These are phyloP conservation scores for Philereme vetulata DNA, from an alignment of 2,888 invertebrate genomes.

Conservation along the genomic window DNA sequence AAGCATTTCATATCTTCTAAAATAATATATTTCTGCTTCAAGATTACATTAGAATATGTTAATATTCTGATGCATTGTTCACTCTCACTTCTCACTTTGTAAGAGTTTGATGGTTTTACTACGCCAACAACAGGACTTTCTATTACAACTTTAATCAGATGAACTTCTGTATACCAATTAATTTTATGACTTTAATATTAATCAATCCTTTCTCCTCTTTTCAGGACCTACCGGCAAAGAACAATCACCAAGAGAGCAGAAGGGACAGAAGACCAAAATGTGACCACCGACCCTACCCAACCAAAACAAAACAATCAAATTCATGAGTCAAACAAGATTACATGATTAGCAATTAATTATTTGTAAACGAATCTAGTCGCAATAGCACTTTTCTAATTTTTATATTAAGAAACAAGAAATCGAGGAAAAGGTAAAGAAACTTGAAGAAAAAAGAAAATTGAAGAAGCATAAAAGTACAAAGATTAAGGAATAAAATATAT, in stretches of 20 bases:
- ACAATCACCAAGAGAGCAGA: slow-evolving; percentile 45
- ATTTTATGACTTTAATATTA: background rate
- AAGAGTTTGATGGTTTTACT: background rate
- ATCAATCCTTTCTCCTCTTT: slow-evolving; percentile 44
- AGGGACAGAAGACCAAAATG: slow-evolving; percentile 62
- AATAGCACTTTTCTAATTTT: slow-evolving; percentile 77
- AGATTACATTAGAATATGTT: too few species aligned
- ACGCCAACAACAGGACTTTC: background rate
- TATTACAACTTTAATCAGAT: background rate
- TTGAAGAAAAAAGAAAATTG: slow-evolving; percentile 23
- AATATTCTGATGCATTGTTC: background rate
- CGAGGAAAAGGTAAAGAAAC: slow-evolving; percentile 41
- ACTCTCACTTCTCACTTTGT: background rate
- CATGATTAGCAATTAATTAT: slow-evolving; percentile 78
- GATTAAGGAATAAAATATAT: slow-evolving; percentile 46
- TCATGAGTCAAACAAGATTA: slow-evolving; percentile 74
- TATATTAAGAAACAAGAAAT: slow-evolving; percentile 46
- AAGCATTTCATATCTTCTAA: too few species aligned
- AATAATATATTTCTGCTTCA: too few species aligned
- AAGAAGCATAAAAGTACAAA: slow-evolving; percentile 68
- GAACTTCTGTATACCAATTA: background rate
- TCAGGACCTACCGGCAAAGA: slow-evolving; percentile 59
- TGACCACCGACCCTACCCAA: slow-evolving; percentile 72
- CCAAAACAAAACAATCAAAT: slow-evolving; percentile 66
- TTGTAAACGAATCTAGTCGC: slow-evolving; percentile 81